phyloP scores from a whole-genome alignment of 2,888 invertebrate species.

The Helleia helle region DNA sequence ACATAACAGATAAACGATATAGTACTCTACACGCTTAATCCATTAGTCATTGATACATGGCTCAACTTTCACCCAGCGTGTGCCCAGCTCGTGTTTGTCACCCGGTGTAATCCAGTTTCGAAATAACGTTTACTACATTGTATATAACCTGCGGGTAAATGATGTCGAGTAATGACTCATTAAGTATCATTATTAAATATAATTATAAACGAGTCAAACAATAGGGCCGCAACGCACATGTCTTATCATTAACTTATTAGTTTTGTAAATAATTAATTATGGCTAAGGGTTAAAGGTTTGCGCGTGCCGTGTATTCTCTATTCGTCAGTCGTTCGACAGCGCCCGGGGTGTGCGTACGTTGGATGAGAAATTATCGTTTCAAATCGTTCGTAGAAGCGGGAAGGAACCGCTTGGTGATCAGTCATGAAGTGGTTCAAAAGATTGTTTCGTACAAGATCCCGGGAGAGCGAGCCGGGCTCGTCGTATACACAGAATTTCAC shows the following conservation, averaged over 20 bases:
- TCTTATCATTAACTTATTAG: conserved; percentile 50
- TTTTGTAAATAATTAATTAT: conserved; percentile 58
- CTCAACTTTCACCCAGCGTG: not conserved
- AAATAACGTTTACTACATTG: not conserved
- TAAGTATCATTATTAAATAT: conserved; percentile 41
- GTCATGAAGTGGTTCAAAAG: conserved; percentile 79
- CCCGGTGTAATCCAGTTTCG: not conserved
- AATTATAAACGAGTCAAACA: conserved; percentile 51
- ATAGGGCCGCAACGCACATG: conserved; percentile 47
- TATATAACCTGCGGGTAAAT: conserved; percentile 1
- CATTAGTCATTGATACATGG: not conserved
- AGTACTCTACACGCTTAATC: no score
- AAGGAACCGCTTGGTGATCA: conserved; percentile 74
- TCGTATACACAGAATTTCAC: no score
- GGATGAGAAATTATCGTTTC: conserved; percentile 76
- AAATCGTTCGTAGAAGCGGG: conserved; percentile 77
- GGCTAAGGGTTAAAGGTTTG: conserved; percentile 61
- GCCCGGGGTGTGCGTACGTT: conserved; percentile 26
- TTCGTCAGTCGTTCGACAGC: conserved; percentile 39
- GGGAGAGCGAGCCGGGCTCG: conserved; percentile 1
- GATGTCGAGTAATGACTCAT: conserved; percentile 26
- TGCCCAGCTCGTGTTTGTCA: not conserved
- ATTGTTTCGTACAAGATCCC: conserved; percentile 52
- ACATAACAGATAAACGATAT: not conserved
- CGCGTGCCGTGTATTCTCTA: conserved; percentile 52